A percentile compares a stretch with the other conserved stretches of the same genome.
These are phyloP conservation scores for Ciconia boyciana DNA, from an alignment of 2,113 vertebrate genomes.

Conservation along the genomic window DNA sequence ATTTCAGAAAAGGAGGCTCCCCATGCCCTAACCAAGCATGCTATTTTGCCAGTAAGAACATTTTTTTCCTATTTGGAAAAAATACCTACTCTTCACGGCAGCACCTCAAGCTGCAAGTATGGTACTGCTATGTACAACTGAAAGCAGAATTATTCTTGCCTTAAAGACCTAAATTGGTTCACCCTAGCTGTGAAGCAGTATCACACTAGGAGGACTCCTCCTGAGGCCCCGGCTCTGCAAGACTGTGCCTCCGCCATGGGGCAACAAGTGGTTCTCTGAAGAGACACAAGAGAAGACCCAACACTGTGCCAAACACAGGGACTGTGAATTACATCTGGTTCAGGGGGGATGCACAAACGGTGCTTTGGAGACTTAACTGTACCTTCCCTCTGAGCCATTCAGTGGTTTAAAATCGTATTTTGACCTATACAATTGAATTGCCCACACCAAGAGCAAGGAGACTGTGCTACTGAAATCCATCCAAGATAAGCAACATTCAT, in stretches of 20 bases:
- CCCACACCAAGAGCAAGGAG: neutral
- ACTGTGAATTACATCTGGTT: neutral
- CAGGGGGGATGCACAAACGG: neutral
- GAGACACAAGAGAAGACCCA: neutral
- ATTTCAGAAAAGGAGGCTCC: neutral
- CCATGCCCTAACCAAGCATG: neutral
- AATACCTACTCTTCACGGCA: neutral
- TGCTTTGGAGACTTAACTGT: neutral
- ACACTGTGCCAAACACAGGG: accelerated
- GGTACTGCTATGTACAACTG: neutral
- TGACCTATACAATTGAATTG: neutral
- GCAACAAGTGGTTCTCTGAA: neutral
- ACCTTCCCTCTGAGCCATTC: neutral
- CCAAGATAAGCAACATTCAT: neutral
- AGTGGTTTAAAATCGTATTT: neutral
- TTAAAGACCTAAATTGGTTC: neutral
- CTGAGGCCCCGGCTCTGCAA: neutral
- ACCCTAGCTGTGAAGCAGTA: neutral
- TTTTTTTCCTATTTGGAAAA: neutral
- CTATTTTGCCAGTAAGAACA: neutral
- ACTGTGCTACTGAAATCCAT: neutral
- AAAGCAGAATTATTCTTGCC: neutral
- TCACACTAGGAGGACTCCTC: neutral
- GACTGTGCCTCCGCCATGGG: neutral
- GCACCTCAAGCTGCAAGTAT: neutral